A percentile compares a stretch with the other conserved stretches of the same genome.
These are phyloP conservation scores for Turritopsis dohrnii DNA, from an alignment of 30 jellyfish, hydroid and myxozoan genomes.

Conservation along the genomic window DNA sequence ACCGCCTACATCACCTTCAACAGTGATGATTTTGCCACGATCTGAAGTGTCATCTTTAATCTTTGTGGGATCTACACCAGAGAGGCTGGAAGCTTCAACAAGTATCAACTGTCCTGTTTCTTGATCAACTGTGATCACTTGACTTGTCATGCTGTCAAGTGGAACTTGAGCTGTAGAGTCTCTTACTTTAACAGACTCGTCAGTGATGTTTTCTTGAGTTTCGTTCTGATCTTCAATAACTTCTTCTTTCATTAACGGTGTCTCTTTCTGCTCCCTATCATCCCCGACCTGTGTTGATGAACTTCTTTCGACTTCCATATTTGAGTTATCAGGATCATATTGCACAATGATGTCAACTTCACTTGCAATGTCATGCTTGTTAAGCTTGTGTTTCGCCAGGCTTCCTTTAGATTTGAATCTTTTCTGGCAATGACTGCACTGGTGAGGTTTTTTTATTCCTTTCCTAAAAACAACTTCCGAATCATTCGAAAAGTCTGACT, in stretches of 20 bases:
- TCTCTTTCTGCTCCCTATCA: not conserved
- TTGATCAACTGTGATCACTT: conserved; percentile 33
- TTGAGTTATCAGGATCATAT: not conserved
- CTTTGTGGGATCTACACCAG: not conserved
- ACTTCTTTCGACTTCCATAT: not conserved
- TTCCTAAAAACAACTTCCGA: conserved; percentile 29
- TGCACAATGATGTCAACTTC: conserved; percentile 7
- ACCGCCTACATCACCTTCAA: conserved; percentile 10
- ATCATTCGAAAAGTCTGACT: conserved; percentile 5
- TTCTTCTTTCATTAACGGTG: not conserved
- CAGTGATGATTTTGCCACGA: conserved; percentile 13
- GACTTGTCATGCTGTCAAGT: not conserved
- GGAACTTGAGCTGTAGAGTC: not conserved
- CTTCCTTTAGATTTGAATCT: conserved; percentile 27
- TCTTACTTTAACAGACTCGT: not conserved
- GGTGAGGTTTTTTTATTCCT: conserved; percentile 23
- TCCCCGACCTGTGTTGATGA: not conserved
- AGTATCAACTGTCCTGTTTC: conserved; percentile 37
- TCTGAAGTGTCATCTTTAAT: conserved; percentile 5
- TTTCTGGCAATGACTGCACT: conserved; percentile 18
- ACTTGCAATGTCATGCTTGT: conserved; percentile 22
- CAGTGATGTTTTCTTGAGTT: not conserved
- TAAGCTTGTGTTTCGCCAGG: conserved; percentile 28
- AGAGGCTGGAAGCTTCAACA: not conserved
- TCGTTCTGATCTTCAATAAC: not conserved